A percentile compares a stretch with the other conserved stretches of the same genome.
Conservation (phyloP, 92 coral and sea anemone genomes). For the Phenganax marumi region DNA sequence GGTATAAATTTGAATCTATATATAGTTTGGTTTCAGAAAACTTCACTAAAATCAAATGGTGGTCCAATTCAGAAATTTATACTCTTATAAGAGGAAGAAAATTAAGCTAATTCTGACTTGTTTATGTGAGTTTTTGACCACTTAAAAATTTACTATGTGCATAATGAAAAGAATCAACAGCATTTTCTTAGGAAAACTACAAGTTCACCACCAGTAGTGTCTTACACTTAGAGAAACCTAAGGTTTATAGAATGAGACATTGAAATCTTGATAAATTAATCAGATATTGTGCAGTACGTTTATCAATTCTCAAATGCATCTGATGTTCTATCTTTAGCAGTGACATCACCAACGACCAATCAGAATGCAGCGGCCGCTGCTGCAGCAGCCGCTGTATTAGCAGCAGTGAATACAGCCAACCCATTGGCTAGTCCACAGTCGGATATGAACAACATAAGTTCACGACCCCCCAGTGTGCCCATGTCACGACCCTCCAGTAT, state of each 20-base stretch:
- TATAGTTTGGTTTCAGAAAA: too few relatives aligned
- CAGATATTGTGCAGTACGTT: too few relatives aligned
- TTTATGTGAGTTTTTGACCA: neutral
- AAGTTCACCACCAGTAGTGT: too few relatives aligned
- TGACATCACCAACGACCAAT: constrained; percentile 40
- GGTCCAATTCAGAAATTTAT: too few relatives aligned
- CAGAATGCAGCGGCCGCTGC: constrained; percentile 78
- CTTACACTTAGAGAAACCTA: too few relatives aligned
- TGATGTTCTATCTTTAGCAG: constrained; percentile 18
- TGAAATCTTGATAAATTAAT: too few relatives aligned
- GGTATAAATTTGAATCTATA: too few relatives aligned
- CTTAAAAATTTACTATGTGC: neutral
- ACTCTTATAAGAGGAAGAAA: too few relatives aligned
- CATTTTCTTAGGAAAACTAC: neutral
- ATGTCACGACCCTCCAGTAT: constrained; percentile 56
- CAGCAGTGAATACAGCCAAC: constrained; percentile 67
- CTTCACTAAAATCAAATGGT: too few relatives aligned
- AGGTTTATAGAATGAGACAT: too few relatives aligned
- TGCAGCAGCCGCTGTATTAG: constrained; percentile 76
- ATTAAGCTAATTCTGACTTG: too few relatives aligned
- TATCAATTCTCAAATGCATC: neutral
- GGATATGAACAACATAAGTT: constrained; percentile 55
- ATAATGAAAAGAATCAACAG: neutral
- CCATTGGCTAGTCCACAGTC: constrained; percentile 63
- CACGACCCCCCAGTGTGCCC: constrained; percentile 63